Conservation (phyloP, 2,888 invertebrate genomes). For the Vesta saturnalis region DNA sequence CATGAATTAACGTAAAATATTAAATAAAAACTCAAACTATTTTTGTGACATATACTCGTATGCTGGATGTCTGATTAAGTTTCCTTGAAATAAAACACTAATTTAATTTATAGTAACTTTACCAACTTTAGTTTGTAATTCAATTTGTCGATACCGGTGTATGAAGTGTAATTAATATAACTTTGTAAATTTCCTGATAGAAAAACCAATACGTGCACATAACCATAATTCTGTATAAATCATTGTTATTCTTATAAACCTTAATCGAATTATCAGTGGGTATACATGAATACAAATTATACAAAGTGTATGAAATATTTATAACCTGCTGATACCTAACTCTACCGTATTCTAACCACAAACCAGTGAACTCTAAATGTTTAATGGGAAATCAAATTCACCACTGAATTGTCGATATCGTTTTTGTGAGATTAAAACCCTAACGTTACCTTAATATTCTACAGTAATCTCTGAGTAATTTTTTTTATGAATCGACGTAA, state of each 20-base stretch:
- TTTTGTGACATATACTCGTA: too few relatives aligned
- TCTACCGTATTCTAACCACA: constrained; percentile 13
- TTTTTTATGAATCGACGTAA: too few relatives aligned
- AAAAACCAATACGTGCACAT: neutral
- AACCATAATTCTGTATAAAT: neutral
- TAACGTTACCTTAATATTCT: constrained; percentile 28
- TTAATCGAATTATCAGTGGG: neutral
- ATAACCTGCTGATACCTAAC: neutral
- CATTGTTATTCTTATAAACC: neutral
- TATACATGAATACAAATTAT: neutral
- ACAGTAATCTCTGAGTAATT: too few relatives aligned
- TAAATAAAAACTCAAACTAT: too few relatives aligned
- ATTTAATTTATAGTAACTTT: too few relatives aligned
- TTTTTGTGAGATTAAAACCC: constrained; percentile 32
- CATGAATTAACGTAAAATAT: too few relatives aligned
- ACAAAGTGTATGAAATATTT: neutral
- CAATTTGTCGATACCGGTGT: neutral
- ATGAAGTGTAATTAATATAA: neutral
- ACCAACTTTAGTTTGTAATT: neutral
- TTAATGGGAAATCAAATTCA: constrained; percentile 27
- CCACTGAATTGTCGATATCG: constrained; percentile 23
- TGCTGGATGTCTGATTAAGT: too few relatives aligned
- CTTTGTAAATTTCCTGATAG: neutral
- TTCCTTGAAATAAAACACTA: too few relatives aligned
- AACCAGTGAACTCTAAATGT: constrained; percentile 27